Evolutionary conservation across 2,113 vertebrate species (phyloP).

Genomic region (Haplochromis burtoni): DNA sequence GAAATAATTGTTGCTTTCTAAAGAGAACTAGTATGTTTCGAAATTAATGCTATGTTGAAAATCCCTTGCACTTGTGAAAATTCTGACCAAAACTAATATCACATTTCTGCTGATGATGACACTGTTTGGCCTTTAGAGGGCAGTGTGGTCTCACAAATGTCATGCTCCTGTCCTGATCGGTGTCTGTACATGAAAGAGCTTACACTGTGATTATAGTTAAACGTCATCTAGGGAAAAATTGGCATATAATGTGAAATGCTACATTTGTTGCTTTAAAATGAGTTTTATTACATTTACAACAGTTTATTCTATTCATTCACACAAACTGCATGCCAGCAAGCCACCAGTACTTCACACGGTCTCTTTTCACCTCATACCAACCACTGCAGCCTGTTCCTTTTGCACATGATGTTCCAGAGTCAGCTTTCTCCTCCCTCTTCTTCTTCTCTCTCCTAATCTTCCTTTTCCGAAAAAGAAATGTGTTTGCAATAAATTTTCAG

Average conservation of each 20-base stretch:
- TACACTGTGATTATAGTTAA: neutral
- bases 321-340: neutral
- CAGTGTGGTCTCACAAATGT: neutral
- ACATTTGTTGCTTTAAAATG: neutral
- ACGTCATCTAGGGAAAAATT: neutral
- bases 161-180: neutral
- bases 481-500: conserved; percentile 10
- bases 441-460: neutral
- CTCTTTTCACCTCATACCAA: neutral
- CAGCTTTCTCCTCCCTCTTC: neutral
- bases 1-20: neutral
- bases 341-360: rapidly evolving
- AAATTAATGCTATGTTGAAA: neutral
- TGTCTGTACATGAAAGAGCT: neutral
- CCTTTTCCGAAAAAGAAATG: neutral
- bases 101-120: neutral
- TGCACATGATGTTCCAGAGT: conserved; percentile 6
- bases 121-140: neutral
- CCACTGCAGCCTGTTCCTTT: neutral
- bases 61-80: neutral
- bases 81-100: neutral
- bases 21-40: neutral
- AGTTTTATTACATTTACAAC: neutral
- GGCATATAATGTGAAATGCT: rapidly evolving
- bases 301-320: neutral